Evolutionary conservation across 2,888 invertebrate species (phyloP).

Genomic region (Hypomecis punctinalis): DNA sequence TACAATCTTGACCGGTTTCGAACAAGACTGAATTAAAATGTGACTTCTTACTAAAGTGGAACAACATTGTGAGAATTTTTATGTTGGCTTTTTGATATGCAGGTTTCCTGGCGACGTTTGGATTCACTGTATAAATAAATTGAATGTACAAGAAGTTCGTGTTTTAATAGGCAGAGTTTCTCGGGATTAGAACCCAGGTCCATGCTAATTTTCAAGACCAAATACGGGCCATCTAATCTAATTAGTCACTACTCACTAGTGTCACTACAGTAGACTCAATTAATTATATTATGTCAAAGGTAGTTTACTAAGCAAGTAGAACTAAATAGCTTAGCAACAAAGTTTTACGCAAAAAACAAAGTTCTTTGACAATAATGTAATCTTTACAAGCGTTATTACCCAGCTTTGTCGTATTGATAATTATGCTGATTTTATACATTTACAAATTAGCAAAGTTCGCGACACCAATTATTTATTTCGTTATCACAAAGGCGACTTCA

Average conservation of each 20-base stretch:
- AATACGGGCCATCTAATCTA: too few species aligned
- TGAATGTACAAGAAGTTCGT: too few species aligned
- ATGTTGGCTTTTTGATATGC: neutral
- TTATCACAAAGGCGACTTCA: conserved; percentile 44
- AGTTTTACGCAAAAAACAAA: too few species aligned
- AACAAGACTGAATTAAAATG: conserved; percentile 29
- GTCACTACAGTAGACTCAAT: too few species aligned
- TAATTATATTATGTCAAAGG: too few species aligned
- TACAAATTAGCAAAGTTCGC: conserved; percentile 27
- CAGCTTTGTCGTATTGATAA: conserved; percentile 3
- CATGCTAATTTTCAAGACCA: too few species aligned
- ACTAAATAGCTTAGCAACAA: neutral
- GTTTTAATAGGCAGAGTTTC: too few species aligned
- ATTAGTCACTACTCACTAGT: too few species aligned
- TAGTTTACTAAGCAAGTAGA: too few species aligned
- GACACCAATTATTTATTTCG: conserved; percentile 42
- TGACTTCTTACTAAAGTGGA: neutral
- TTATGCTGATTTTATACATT: neutral
- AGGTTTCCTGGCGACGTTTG: neutral
- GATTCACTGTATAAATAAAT: too few species aligned
- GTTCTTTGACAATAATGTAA: neutral
- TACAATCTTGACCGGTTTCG: conserved; percentile 47
- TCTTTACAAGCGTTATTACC: neutral
- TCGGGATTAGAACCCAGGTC: too few species aligned
- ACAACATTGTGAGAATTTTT: neutral